Base-by-base conservation (phyloP, 1,140 invertebrate species). In the Euborellia annulipes region DNA sequence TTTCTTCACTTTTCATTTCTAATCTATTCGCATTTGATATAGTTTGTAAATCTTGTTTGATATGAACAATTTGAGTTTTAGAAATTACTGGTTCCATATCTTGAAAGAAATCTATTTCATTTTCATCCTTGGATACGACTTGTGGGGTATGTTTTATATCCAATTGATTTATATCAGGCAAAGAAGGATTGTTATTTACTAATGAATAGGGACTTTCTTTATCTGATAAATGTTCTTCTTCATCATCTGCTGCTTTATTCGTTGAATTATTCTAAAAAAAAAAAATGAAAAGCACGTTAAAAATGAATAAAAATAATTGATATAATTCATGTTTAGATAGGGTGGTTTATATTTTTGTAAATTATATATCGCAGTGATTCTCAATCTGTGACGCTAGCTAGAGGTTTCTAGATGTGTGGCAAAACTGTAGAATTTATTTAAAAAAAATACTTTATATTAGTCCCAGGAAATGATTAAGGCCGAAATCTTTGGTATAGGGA, bases 31-130 rank as follows among this genome's bases (percentile, higher is more conserved):
- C 27, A 63, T 56, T 48, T 3, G 55, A 13, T 13, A 55, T 41
- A 0, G 45, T 47, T 38, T 60, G 54, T 32, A 11, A 11, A 27
- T 27, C 11, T 27, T 27, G 23, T 6, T 62, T 54, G 22, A 72
- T 51, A 36, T 63, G 64, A 0, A 66, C 47, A 19, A 72, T 57
- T 34, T 67, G 68, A 8, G 74, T 68, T 51, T 73, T 75, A 39
- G 79, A 70, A 52, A 87, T 85, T 3, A 84, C 70, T 4, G 84
- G 84, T 52, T 78, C 79, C 84, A 87, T 87, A 56, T 85, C 84
- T 42, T 76, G 78, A 54, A 87, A 87, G 52, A 83, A 85, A 56
- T 86, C 79, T 53, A 79, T 67, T 46, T 79, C 76, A 53, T 79
- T 67, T 47, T 79, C 76, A 45, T 76, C 69, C 16, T 68, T 63